Evolutionary conservation across 1,140 invertebrate species (phyloP), one percentile per base, ranked within the genome.

Genomic region (Neotoxoptera formosana): DNA sequence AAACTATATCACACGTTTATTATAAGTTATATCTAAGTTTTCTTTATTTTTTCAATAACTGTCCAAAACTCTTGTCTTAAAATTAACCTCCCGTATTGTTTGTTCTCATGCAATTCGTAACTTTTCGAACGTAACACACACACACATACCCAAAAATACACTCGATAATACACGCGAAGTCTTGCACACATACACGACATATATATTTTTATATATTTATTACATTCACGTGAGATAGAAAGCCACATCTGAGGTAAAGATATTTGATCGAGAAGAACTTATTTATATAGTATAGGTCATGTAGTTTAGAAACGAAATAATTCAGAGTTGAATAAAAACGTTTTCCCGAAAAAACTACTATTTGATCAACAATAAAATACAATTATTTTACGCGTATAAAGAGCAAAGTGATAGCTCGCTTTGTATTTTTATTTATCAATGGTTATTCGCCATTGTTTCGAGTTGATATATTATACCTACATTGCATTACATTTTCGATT

Each of bases 1-100:
- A 91, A 91, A 91, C 60, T 21, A 76, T 48, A 76, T 81, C 67
- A 81, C 90, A 45, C 90, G 17, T 81, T 91, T 81, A 81, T 81
- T 81, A 76, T 91, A 47, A 90, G 36, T 41, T 90, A 60, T 56
- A 53, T 51, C n/a, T 89, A 56, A 89, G 87, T 90, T 90, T 90
- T 17, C 30, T 60, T 90, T 41, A 25, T 25, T 90, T 90, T 56
- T 60, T 36, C 88, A 90, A 60, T 90, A 60, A 90, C 51, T 41
- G 88, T 90, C 14, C 23, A n/a, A 87, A 60, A 90, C 53, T 90
- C 23, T 45, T 90, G 53, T 90, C n/a, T 56, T 45, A 53, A 41
- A 90, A 90, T 89, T 90, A 90, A 90, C 36, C 48, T 53, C 30
- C 23, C 1, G 4, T 45, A 30, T 89, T 89, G 34, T 90, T 56